Evolutionary conservation across 2,888 invertebrate genomes (phyloP), one percentile per base, ranked within the genome.

Genomic region (Apamea epomidion): DNA sequence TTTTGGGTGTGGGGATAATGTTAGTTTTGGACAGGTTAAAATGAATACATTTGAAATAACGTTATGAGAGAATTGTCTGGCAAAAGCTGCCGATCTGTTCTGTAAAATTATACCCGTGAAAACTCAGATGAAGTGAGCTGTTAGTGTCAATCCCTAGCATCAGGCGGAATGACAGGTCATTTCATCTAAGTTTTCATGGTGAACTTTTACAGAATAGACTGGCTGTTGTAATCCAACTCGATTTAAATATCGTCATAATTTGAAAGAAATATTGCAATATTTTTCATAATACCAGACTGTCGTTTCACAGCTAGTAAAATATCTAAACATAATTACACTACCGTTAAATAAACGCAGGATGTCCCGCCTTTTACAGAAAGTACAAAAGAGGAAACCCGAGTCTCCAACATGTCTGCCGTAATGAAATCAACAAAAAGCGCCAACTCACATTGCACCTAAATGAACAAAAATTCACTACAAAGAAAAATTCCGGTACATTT

Each of bases 391-490:
- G n/a, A 60, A 74, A 65, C 45, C 29, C 6, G 18, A 51, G 42
- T 68, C 32, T 51, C 10, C 32, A 69, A 65, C 64, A 75, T 68
- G 48, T 82, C 58, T 83, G 68, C 7, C n/a, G n/a, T 75, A 83
- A 80, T 48, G 67, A 70, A 84, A 84, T 80, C 62, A 84, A 75
- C 62, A 68, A 64, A 84, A 85, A 60, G 37, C 72, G 12, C 72
- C 71, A 60, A 60, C 71, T 71, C 74, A 75, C 74, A 75, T 69
- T 73, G 68, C 60, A 75, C 51, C 32, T 82, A 85, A 74, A 85
- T 74, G 78, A 78, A 75, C 84, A 60, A 73, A 85, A 86, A 77
- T 64, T 68, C 32, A 16, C 74, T 83, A 78, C 87, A 85, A 86
- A 82, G 83, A 79, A 83, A 81, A 84, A 74, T 71, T 74, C 62